Evolutionary conservation across 2,113 vertebrate species (phyloP).

Genomic region (Barnardius zonarius): DNA sequence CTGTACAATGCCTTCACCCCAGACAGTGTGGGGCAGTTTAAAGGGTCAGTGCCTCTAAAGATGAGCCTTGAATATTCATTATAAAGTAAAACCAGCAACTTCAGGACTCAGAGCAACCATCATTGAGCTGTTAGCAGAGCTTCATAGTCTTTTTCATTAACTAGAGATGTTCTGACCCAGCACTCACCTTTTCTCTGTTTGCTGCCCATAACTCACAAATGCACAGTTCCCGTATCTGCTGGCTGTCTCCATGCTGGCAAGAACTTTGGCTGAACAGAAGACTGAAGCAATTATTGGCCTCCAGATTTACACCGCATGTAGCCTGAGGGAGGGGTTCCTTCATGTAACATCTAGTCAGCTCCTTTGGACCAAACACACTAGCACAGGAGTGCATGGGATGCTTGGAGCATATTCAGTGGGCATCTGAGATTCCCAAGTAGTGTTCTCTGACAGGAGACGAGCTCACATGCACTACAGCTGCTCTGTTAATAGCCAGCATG

Average conservation of each 20-base stretch:
- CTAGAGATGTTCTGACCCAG: not conserved
- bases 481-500: not conserved
- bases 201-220: not conserved
- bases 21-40: not conserved
- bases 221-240: not conserved
- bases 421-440: not conserved
- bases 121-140: not conserved
- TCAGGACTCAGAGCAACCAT: not conserved
- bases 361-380: not conserved
- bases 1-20: not conserved
- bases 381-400: not conserved
- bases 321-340: not conserved
- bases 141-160: not conserved
- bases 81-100: not conserved
- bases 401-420: not conserved
- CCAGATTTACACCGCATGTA: not conserved
- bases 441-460: not conserved
- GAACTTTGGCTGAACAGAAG: not conserved
- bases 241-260: not conserved
- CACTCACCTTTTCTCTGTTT: not conserved
- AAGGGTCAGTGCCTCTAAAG: conserved; percentile 2
- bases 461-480: fast-evolving
- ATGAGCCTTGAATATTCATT: not conserved
- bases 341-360: not conserved
- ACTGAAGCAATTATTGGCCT: not conserved